A percentile compares a stretch with the other conserved stretches of the same genome.
Evolutionary conservation across 2,797 vertebrate species (phyloP).

Genomic region (Lagorchestes hirsutus): DNA sequence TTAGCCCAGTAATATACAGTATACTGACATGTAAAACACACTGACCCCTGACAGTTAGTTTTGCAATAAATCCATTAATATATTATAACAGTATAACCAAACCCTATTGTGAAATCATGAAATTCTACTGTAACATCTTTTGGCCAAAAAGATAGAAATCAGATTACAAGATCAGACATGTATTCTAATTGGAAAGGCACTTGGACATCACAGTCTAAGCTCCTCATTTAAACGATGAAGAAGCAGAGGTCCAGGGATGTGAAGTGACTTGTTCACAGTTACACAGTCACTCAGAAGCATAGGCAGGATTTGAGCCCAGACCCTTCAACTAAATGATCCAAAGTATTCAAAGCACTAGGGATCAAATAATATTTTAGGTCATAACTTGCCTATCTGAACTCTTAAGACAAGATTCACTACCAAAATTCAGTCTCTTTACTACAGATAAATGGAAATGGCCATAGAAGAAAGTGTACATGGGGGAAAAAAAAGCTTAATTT

Average conservation of each 20-base stretch:
- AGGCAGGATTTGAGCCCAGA: neutral
- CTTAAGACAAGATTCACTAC: neutral
- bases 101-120: neutral
- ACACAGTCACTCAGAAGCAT: neutral
- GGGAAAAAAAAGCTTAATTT: neutral
- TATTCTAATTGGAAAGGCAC: neutral
- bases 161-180: neutral
- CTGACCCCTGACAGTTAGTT: neutral
- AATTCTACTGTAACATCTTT: neutral
- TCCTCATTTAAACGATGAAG: neutral
- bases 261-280: neutral
- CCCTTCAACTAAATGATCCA: neutral
- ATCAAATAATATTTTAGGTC: neutral
- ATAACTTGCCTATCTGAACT: neutral
- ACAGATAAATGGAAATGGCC: constrained; percentile 11
- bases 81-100: neutral
- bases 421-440: neutral
- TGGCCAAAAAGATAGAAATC: neutral
- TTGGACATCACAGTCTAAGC: neutral
- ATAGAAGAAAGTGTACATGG: neutral
- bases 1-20: neutral
- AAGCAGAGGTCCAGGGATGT: neutral
- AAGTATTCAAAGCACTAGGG: neutral
- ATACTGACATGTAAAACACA: neutral
- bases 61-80: neutral